A percentile compares a stretch with the other conserved stretches of the same genome.
These are phyloP conservation scores for Lysiphlebus fabarum DNA, from an alignment of 1,140 invertebrate genomes.

Conservation along the genomic window DNA sequence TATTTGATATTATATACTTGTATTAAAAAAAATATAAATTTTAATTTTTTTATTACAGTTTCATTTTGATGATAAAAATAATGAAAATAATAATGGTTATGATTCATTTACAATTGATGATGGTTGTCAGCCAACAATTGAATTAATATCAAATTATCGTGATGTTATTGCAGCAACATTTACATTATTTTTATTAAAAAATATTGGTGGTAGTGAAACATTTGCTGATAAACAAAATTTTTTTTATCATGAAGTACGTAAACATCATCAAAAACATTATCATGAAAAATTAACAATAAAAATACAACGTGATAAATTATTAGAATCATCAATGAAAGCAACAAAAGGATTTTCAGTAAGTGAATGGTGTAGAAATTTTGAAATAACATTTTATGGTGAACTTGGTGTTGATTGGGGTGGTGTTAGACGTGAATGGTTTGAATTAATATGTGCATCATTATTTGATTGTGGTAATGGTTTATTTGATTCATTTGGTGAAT, in stretches of 20 bases:
- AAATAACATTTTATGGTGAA: conserved; percentile 87
- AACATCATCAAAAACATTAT: conserved; percentile 78
- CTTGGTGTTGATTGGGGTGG: conserved; percentile 94
- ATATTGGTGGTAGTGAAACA: conserved; percentile 92
- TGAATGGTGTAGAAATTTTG: conserved; percentile 92
- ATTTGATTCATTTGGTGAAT: conserved; percentile 83
- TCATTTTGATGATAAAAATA: conserved; percentile 57
- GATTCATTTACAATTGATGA: conserved; percentile 80
- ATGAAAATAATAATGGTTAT: conserved; percentile 51
- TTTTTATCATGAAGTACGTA: conserved; percentile 89
- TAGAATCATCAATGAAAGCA: conserved; percentile 78
- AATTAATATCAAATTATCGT: conserved; percentile 76
- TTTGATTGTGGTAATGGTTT: conserved; percentile 82
- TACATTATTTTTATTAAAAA: conserved; percentile 88
- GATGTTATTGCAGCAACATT: conserved; percentile 91
- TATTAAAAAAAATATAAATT: conserved; percentile 14
- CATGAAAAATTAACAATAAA: conserved; percentile 82
- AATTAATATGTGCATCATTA: conserved; percentile 78
- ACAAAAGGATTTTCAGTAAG: conserved; percentile 75
- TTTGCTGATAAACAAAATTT: conserved; percentile 95
- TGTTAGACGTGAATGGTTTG: conserved; percentile 89
- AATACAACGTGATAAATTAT: conserved; percentile 74
- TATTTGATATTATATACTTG: no score
- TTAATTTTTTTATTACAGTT: conserved; percentile 59
- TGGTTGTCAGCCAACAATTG: conserved; percentile 82